Conservation (phyloP, 2,113 vertebrate species). For the Eulemur macaco region DNA sequence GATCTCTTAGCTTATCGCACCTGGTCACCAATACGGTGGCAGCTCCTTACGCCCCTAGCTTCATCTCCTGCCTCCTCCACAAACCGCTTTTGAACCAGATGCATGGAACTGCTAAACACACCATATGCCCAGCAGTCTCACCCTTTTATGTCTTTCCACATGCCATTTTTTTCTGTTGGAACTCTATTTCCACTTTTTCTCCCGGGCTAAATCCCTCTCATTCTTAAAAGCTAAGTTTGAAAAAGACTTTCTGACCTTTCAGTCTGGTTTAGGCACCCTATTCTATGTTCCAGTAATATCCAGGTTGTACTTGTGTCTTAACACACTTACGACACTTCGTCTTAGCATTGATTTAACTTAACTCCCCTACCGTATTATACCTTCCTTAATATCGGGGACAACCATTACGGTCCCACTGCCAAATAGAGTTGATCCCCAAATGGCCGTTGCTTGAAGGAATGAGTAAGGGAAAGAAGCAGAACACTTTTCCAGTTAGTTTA, state of each 20-base stretch:
- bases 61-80: not conserved
- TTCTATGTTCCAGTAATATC: not conserved
- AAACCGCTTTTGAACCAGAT: no score
- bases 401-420: not conserved
- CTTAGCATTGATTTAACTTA: not conserved
- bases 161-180: not conserved
- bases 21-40: not conserved
- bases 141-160: not conserved
- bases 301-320: not conserved
- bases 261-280: not conserved
- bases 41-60: not conserved
- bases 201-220: not conserved
- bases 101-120: not conserved
- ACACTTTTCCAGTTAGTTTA: not conserved
- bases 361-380: not conserved
- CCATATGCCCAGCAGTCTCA: accelerated
- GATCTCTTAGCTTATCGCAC: accelerated
- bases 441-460: not conserved
- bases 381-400: not conserved
- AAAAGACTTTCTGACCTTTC: not conserved
- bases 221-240: not conserved
- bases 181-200: not conserved
- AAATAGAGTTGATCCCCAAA: not conserved
- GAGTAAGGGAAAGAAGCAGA: not conserved
- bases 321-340: not conserved